Evolutionary conservation across 2,113 vertebrate species (phyloP).

Genomic region (Hucho hucho): DNA sequence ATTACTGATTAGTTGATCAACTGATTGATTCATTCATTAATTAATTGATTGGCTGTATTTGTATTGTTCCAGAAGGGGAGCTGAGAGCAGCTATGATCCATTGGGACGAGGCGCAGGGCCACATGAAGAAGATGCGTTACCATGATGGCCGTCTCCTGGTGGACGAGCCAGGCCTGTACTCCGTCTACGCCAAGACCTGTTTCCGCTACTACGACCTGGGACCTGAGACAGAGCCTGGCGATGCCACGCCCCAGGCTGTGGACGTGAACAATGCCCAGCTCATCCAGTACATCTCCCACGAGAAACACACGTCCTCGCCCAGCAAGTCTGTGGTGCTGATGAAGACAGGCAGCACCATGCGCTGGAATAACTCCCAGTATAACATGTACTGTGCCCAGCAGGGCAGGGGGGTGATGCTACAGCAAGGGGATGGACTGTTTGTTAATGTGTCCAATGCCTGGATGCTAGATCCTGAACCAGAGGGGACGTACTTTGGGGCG

Average conservation of each 20-base stretch:
- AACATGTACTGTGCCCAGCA: constrained; percentile 95
- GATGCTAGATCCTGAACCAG: constrained; percentile 83
- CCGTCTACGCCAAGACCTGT: constrained; percentile 92
- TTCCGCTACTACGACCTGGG: constrained; percentile 81
- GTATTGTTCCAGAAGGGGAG: constrained; percentile 45
- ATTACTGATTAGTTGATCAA: too few relatives aligned
- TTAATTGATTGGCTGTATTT: background rate
- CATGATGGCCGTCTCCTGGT: constrained; percentile 79
- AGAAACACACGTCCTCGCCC: constrained; percentile 79
- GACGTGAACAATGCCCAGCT: constrained; percentile 83
- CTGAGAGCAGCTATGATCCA: constrained; percentile 60
- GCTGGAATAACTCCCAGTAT: constrained; percentile 82
- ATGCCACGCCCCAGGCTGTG: constrained; percentile 38
- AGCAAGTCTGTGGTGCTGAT: constrained; percentile 73
- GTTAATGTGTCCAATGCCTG: constrained; percentile 88
- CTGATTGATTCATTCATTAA: too few relatives aligned
- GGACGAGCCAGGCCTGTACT: constrained; percentile 89
- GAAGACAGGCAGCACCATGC: constrained; percentile 90
- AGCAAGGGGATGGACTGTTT: constrained; percentile 81
- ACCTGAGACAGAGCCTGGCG: constrained; percentile 4
- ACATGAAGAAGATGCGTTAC: constrained; percentile 77
- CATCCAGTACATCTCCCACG: constrained; percentile 84
- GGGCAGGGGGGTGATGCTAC: constrained; percentile 84
- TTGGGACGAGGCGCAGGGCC: constrained; percentile 84
- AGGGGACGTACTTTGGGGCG: constrained; percentile 92